These are phyloP conservation scores for Nesoenas mayeri DNA, from an alignment of 2,113 vertebrate species.

Conservation along the genomic window DNA sequence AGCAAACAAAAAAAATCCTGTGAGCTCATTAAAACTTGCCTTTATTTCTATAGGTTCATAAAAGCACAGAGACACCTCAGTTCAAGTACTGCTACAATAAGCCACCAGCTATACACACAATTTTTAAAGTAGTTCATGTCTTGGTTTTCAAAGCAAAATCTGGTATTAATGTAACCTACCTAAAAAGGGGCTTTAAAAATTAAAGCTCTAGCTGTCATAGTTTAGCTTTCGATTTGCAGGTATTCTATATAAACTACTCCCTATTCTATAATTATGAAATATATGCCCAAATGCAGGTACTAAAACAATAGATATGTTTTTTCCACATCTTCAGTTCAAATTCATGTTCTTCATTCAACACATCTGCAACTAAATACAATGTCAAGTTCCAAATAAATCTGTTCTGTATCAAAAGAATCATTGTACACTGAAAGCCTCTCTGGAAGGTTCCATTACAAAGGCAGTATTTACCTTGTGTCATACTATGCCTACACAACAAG, in stretches of 20 bases:
- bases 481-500: background rate
- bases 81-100: background rate
- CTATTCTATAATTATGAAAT: background rate
- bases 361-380: background rate
- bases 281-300: background rate
- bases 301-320: background rate
- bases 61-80: background rate
- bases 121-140: background rate
- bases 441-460: constrained; percentile 21
- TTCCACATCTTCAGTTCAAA: background rate
- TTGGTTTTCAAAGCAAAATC: background rate
- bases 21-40: background rate
- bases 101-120: background rate
- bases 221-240: background rate
- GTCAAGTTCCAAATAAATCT: background rate
- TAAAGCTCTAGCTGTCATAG: background rate
- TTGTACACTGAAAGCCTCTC: background rate
- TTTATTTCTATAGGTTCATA: background rate
- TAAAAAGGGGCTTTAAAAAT: background rate
- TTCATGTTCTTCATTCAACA: background rate
- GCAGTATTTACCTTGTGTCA: constrained; percentile 10
- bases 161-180: background rate
- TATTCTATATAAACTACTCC: background rate
- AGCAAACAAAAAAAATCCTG: background rate
- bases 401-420: background rate